Evolutionary conservation across 2,797 vertebrate species (phyloP).

Genomic region (Esox masquinongy): DNA sequence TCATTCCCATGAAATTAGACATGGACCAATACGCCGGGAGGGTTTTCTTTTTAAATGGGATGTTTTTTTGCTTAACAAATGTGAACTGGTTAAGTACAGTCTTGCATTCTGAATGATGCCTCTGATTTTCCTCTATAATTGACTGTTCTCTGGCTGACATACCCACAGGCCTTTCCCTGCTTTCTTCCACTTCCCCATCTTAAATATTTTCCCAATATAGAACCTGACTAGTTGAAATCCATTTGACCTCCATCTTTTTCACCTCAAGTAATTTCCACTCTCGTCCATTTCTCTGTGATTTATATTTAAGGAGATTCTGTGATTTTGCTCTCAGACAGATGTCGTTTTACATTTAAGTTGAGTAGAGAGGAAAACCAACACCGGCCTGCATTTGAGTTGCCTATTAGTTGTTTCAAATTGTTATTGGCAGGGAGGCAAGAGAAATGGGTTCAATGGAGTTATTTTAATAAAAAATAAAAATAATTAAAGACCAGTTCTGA

Average conservation of each 20-base stretch:
- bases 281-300: neutral
- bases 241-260: slow-evolving; percentile 51
- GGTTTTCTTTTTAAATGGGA: neutral
- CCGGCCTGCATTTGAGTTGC: neutral
- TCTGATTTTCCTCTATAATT: neutral
- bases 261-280: slow-evolving; percentile 26
- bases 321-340: slow-evolving; percentile 17
- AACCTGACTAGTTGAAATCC: slow-evolving; percentile 58
- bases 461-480: too few relatives aligned
- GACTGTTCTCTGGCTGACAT: neutral
- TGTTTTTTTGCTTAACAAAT: neutral
- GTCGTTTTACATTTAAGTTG: neutral
- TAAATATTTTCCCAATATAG: slow-evolving; percentile 47
- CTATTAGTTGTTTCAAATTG: too few relatives aligned
- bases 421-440: too few relatives aligned
- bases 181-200: slow-evolving; percentile 27
- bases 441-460: too few relatives aligned
- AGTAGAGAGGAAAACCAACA: neutral
- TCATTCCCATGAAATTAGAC: neutral
- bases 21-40: neutral
- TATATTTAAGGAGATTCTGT: neutral
- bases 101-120: neutral
- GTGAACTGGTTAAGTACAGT: neutral
- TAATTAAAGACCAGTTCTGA: too few relatives aligned
- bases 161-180: neutral